Base-by-base conservation (phyloP, 2,888 invertebrate species). In the Eupithecia exiguata region DNA sequence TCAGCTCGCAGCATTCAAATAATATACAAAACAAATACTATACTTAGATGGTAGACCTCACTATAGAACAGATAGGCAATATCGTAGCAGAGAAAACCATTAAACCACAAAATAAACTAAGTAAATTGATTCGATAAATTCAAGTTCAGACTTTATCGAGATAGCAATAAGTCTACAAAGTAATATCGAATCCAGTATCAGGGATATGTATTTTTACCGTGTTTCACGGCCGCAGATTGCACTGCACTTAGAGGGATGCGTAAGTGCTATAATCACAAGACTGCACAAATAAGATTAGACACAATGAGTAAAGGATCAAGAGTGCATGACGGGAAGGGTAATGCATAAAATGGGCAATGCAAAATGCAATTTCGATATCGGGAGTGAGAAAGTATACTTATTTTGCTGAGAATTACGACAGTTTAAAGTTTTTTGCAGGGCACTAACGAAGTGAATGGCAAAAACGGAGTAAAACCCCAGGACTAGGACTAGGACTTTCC, bases 231-330 rank as follows among this genome's bases (percentile, higher is more conserved):
- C 63, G 21, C 49, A 72, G 67, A 75, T 72, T 53, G 69, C 72
- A 40, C 40, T 62, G 62, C 72, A 75, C 72, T 70, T 75, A 75
- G 67, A 70, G 53, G 75, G 53, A 62, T 70, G 72, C 70, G 14
- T 49, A 35, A 75, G 67, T 67, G 74, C 71, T 74, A 4, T 53
- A 69, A 36, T 53, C 65, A 46, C 35, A 67, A 61, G 35, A 40
- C n/a, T 58, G 43, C 46, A 69, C 63, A 69, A 72, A 72, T 72
- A 30, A 72, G 72, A 69, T 72, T 65, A 72, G 68, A 72, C 69
- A 53, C 62, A 21, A 62, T 49, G 16, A 68, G 46, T 46, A 46
- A 21, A 35, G 46, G 67, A 58, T 71, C 58, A 71, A 16, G 46
- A 65, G 70, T 40, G 30, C 18, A 66, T 58, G 40, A 53, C 58